phyloP scores from a whole-genome alignment of 2,888 invertebrate species.

The Brachynemurus nebulosus region DNA sequence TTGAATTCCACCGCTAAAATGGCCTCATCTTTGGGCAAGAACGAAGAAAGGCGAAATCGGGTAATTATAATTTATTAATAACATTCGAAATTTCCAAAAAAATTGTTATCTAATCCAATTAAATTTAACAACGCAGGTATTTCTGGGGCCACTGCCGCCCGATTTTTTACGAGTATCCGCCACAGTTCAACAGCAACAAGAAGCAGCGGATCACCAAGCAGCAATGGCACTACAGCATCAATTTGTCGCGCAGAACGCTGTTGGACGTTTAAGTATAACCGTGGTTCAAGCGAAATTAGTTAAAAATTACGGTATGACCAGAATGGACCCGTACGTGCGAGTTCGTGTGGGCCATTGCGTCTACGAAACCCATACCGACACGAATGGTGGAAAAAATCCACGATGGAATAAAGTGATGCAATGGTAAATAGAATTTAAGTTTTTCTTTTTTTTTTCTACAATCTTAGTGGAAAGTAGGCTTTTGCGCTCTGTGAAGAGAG shows the following conservation, averaged over 20 bases:
- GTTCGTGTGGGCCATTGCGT: conserved; percentile 86
- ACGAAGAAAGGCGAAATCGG: conserved; percentile 36
- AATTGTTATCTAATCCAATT: not conserved
- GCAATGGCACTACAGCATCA: conserved; percentile 59
- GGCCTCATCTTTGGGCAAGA: conserved; percentile 32
- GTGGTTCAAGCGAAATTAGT: conserved; percentile 81
- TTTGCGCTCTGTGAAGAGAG: too few relatives aligned
- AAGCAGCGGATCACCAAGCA: conserved; percentile 66
- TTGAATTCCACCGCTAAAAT: too few relatives aligned
- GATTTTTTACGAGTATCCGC: conserved; percentile 54
- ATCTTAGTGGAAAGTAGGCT: too few relatives aligned
- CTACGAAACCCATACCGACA: conserved; percentile 90
- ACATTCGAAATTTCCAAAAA: not conserved
- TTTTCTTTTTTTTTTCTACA: too few relatives aligned
- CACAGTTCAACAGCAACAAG: conserved; percentile 47
- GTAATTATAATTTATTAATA: too few relatives aligned
- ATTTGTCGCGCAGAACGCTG: conserved; percentile 34
- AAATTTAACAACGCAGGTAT: conserved; percentile 37
- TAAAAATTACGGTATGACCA: conserved; percentile 87
- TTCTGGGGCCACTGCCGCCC: conserved; percentile 64
- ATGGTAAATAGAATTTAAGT: too few relatives aligned
- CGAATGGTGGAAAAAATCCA: conserved; percentile 90
- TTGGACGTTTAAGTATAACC: conserved; percentile 70
- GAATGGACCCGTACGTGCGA: conserved; percentile 94
- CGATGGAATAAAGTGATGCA: conserved; percentile 93